Evolutionary conservation across 2,113 vertebrate genomes (phyloP), one percentile per base, ranked within the genome.

Genomic region (Gallinago undulata): DNA sequence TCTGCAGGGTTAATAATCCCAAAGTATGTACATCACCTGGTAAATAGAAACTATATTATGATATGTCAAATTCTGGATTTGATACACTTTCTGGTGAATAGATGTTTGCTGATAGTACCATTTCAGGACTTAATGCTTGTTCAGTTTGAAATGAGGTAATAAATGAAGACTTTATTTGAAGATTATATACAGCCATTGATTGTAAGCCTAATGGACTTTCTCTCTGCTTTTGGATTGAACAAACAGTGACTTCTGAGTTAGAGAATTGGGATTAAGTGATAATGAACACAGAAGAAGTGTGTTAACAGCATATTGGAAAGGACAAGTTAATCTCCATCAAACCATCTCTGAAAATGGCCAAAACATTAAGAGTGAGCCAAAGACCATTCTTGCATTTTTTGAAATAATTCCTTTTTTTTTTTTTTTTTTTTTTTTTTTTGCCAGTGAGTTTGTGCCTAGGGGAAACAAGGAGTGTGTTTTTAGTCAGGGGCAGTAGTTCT

Each of bases 221-320:
- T 50, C 56, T 95, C 24, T 57, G 39, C 66, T 60, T 90, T 79
- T 92, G 70, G 45, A 94, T 94, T 94, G 94, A 92, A 91, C 94
- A 90, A 93, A 59, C 63, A 72, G 53, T 70, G 73, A 87, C 84
- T 96, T 91, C 72, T 67, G 70, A 90, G 55, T 76, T 81, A 85
- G 75, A 63, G 75, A 79, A 75, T 27, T 89, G 64, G 41, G 84
- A 95, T 86, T 81, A 97, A 94, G 51, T 84, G 25, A 41, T 89
- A 81, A 41, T 3, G 70, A 91, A 67, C 85, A 53, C 31, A 76
- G 39, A 92, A 93, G 41, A 64, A 47, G 4, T 63, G 13, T 90
- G 37, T 93, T 62, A 76, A 37, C 13, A 76, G 39, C 53, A 31
- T 59, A 67, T 83, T 78, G 43, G 31, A 89, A 95, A 88, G 2